Base-by-base conservation (phyloP, 2,888 invertebrate genomes). In the Orchestes rusci region DNA sequence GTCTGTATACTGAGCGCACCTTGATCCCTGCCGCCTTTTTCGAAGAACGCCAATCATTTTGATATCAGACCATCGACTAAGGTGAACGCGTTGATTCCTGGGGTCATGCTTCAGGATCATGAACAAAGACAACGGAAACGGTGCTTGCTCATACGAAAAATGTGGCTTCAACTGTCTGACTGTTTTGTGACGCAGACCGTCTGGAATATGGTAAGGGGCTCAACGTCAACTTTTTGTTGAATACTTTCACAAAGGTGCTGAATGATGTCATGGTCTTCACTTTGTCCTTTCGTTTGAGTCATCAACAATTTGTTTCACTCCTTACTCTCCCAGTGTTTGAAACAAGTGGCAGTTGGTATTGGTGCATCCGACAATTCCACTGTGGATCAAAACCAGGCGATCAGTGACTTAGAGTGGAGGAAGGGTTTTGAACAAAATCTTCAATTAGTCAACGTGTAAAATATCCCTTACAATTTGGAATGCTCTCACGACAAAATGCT, bases 81-180 rank as follows among this genome's bases (percentile, higher is more conserved):
- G n/a, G n/a, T n/a, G n/a, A n/a, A n/a, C n/a, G n/a, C n/a, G n/a
- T n/a, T n/a, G n/a, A n/a, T n/a, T n/a, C n/a, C n/a, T n/a, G n/a
- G n/a, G n/a, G n/a, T n/a, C n/a, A n/a, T n/a, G n/a, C n/a, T n/a
- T n/a, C n/a, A n/a, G n/a, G n/a, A n/a, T n/a, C n/a, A n/a, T 61
- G 34, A 23, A 23, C 23, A 1, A 61, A 56, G n/a, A 68, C 65
- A n/a, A 61, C 65, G 2, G 63, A 58, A 2, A 56, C 49, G 23
- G 23, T 23, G 23, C 23, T 23, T 7, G 45, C 68, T 70, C 55
- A 67, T 51, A 10, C 67, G 71, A 70, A 41, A 41, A 55, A 51
- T 20, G 28, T 10, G 5, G 23, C 23, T 23, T 23, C 13, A 30
- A 32, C 33, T 34, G 3, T 33, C 7, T 18, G 13, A 17, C 29